Evolutionary conservation across 2,888 invertebrate genomes (phyloP).

Genomic region (Schrankia costaestrigalis): DNA sequence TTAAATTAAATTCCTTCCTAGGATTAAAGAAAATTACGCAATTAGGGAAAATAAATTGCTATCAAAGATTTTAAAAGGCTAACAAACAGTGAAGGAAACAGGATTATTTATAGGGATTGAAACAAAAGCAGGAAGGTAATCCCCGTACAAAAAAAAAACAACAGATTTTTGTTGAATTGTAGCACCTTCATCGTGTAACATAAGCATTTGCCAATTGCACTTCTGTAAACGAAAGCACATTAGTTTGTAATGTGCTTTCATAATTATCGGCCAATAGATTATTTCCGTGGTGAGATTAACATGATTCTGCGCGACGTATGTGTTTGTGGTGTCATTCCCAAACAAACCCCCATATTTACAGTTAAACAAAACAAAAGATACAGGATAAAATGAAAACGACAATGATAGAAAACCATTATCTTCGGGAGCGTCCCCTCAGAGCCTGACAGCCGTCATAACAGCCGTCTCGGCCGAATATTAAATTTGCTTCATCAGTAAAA

Average conservation of each 20-base stretch:
- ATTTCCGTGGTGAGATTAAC: conserved; percentile 10
- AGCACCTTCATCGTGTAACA: too few relatives aligned
- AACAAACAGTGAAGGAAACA: conserved; percentile 29
- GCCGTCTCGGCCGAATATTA: conserved; percentile 64
- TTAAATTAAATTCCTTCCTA: conserved; percentile 55
- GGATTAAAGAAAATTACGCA: conserved; percentile 63
- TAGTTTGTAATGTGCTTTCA: too few relatives aligned
- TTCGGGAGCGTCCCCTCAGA: conserved; percentile 28
- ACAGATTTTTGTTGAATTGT: too few relatives aligned
- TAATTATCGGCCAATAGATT: conserved; percentile 5
- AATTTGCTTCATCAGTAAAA: conserved; percentile 65
- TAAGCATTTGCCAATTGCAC: too few relatives aligned
- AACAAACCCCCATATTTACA: too few relatives aligned
- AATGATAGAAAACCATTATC: conserved; percentile 60
- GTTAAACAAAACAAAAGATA: conserved; percentile 36
- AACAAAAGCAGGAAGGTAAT: too few relatives aligned
- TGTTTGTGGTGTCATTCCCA: too few relatives aligned
- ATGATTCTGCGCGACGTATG: conserved; percentile 6
- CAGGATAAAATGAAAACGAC: conserved; percentile 48
- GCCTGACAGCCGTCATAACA: conserved; percentile 43
- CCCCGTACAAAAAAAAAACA: too few relatives aligned
- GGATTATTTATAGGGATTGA: too few relatives aligned
- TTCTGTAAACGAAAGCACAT: too few relatives aligned
- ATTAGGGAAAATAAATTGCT: conserved; percentile 65
- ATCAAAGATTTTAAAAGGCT: conserved; percentile 41